These are phyloP conservation scores for Papilio helenus DNA, from an alignment of 1,140 invertebrate genomes.

Conservation along the genomic window DNA sequence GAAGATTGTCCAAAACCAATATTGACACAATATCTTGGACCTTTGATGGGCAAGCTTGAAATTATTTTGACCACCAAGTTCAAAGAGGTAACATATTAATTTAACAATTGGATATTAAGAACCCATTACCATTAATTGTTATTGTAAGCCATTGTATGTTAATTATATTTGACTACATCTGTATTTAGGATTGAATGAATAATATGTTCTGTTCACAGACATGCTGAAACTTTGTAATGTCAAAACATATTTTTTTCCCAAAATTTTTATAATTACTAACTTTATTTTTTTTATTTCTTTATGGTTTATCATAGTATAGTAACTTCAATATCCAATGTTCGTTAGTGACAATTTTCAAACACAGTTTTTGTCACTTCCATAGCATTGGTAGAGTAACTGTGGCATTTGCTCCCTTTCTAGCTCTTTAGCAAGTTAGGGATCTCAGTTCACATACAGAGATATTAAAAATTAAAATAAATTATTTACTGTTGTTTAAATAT, in stretches of 20 bases:
- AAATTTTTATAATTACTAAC: not conserved
- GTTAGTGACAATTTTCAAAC: constrained; percentile 70
- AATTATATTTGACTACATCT: not conserved
- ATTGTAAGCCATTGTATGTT: not conserved
- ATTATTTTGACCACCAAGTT: constrained; percentile 96
- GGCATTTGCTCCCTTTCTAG: constrained; percentile 71
- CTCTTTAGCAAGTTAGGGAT: constrained; percentile 68
- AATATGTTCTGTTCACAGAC: too few relatives aligned
- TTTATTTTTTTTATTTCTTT: not conserved
- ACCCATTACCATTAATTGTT: not conserved
- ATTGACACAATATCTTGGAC: constrained; percentile 94
- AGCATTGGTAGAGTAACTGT: constrained; percentile 80
- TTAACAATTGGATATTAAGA: not conserved
- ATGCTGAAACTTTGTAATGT: not conserved
- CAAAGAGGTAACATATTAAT: constrained; percentile 86
- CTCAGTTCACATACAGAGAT: constrained; percentile 69
- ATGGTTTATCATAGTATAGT: not conserved
- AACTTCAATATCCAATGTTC: constrained; percentile 68
- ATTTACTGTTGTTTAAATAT: constrained; percentile 9
- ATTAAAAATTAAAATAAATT: constrained; percentile 26
- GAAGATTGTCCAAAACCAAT: constrained; percentile 99
- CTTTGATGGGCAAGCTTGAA: constrained; percentile 96
- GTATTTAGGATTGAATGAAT: not conserved
- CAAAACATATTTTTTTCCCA: not conserved
- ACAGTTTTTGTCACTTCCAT: constrained; percentile 75